A percentile compares a stretch with the other conserved stretches of the same genome.
phyloP scores from a whole-genome alignment of 2,113 vertebrate genomes.

The Cebus imitator region DNA sequence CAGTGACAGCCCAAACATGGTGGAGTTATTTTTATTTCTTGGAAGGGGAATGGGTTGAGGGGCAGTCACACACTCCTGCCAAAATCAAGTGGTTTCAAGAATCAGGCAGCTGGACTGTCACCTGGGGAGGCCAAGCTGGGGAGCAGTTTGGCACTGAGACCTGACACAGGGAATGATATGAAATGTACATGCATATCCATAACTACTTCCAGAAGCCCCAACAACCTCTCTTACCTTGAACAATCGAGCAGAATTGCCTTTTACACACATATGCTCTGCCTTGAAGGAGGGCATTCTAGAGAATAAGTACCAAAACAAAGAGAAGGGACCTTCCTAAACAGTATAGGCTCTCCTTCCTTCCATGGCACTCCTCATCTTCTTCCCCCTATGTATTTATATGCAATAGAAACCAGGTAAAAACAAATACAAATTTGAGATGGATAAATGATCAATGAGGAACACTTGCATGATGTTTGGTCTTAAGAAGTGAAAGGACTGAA shows the following conservation, averaged over 20 bases:
- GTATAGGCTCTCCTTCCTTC: neutral
- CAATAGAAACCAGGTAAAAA: neutral
- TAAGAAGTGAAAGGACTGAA: neutral
- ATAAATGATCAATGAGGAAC: neutral
- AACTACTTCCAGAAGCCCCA: neutral
- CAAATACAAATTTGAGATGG: neutral
- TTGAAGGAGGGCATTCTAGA: neutral
- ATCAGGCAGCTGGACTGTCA: constrained; percentile 12
- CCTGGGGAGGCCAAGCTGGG: neutral
- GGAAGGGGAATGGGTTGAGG: neutral
- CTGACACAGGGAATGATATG: neutral
- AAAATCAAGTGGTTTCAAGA: constrained; percentile 62
- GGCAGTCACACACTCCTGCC: neutral
- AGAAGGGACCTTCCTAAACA: neutral
- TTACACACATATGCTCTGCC: neutral
- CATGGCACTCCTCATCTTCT: no score
- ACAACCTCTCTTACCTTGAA: neutral
- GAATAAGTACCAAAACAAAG: neutral
- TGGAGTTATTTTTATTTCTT: constrained; percentile 64
- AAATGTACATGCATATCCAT: neutral
- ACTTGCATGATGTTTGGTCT: neutral
- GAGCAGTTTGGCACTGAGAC: neutral
- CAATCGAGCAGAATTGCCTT: neutral
- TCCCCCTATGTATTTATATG: neutral
- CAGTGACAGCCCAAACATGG: neutral